These are phyloP conservation scores for Ammodramus savannarum DNA, from an alignment of 2,113 vertebrate genomes.

Conservation along the genomic window DNA sequence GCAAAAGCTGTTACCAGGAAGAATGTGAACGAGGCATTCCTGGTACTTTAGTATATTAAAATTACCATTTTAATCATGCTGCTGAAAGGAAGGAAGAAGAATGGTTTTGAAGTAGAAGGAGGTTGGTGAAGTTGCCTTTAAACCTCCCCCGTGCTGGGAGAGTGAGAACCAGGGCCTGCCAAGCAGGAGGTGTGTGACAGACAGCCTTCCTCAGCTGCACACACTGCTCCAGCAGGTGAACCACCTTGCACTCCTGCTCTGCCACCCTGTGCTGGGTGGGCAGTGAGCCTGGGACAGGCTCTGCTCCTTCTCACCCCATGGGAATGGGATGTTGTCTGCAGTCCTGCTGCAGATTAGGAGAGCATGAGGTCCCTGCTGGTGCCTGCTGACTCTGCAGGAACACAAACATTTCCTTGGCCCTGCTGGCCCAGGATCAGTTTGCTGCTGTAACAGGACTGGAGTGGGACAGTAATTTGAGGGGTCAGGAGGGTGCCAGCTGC, in stretches of 20 bases:
- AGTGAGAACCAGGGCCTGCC: background rate
- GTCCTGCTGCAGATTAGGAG: background rate
- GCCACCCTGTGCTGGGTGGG: background rate
- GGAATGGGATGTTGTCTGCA: background rate
- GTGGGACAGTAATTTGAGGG: background rate
- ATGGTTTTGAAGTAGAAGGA: background rate
- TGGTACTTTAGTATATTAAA: background rate
- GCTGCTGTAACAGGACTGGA: background rate
- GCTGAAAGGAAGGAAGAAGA: background rate
- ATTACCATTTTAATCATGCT: background rate
- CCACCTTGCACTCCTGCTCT: background rate
- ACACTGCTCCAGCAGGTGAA: accelerated
- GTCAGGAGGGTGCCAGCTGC: background rate
- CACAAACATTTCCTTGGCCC: background rate
- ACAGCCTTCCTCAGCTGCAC: accelerated
- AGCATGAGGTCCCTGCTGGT: background rate
- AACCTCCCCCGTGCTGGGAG: background rate
- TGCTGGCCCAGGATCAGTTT: accelerated
- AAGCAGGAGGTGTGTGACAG: background rate
- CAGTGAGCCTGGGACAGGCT: background rate
- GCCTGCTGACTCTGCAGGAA: background rate
- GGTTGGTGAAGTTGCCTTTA: background rate
- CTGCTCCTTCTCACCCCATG: accelerated
- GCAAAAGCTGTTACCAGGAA: background rate
- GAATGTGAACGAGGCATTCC: background rate